Evolutionary conservation across 2,888 invertebrate genomes (phyloP).

Genomic region (Nemurella pictetii): DNA sequence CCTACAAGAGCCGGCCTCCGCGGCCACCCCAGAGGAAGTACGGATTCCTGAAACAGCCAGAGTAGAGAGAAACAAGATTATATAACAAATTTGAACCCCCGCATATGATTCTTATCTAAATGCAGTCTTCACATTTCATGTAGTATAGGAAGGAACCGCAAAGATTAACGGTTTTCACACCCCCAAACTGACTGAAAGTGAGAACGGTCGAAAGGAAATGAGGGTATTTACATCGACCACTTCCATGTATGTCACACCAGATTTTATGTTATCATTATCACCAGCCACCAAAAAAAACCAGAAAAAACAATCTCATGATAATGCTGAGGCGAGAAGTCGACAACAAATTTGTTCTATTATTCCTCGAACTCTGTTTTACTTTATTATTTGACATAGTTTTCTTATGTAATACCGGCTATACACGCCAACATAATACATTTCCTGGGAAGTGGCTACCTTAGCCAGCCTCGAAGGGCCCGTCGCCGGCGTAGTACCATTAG

Average conservation of each 20-base stretch:
- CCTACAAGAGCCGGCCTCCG: too few relatives aligned
- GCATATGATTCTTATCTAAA: neutral
- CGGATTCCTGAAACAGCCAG: neutral
- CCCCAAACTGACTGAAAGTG: neutral
- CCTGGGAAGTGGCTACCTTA: constrained; percentile 39
- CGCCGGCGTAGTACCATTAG: constrained; percentile 31
- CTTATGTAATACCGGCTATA: constrained; percentile 35
- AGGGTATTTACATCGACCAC: neutral
- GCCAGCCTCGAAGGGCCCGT: neutral
- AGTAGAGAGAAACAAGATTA: neutral
- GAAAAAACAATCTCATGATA: neutral
- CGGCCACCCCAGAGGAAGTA: neutral
- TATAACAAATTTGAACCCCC: neutral
- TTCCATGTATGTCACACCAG: neutral
- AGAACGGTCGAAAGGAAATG: neutral
- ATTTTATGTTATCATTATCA: neutral
- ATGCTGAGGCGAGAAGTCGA: constrained; percentile 17
- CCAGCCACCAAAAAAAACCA: neutral
- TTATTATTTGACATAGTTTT: constrained; percentile 31
- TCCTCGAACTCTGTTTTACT: constrained; percentile 21
- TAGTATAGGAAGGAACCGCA: neutral
- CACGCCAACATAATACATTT: constrained; percentile 41
- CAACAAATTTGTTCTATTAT: constrained; percentile 21
- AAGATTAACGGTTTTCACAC: neutral
- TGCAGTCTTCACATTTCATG: neutral